Evolutionary conservation across 2,113 vertebrate species (phyloP).

Genomic region (Coregonus clupeaformis): DNA sequence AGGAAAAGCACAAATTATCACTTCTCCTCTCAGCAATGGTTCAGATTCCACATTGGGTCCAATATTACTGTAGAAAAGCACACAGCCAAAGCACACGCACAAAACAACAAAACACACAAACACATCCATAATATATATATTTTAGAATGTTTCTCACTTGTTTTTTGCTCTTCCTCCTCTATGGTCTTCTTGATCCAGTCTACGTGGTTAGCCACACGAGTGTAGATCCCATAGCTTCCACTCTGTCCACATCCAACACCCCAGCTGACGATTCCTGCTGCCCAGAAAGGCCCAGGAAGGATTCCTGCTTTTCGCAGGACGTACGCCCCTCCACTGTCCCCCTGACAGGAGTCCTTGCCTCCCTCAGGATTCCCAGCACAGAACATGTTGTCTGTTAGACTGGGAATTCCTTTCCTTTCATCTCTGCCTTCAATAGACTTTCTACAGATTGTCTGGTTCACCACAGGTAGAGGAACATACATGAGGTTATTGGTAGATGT

Average conservation of each 20-base stretch:
- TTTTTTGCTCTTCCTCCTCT: not conserved
- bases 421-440: rapidly evolving
- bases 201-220: constrained; percentile 50
- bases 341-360: constrained; percentile 49
- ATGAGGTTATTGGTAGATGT: constrained; percentile 40
- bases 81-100: too few species aligned
- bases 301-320: too few species aligned
- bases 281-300: too few species aligned
- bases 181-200: constrained; percentile 53
- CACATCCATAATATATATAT: too few species aligned
- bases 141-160: too few species aligned
- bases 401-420: rapidly evolving
- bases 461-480: constrained; percentile 54
- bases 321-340: constrained; percentile 54
- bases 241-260: constrained; percentile 33
- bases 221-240: constrained; percentile 49
- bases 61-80: too few species aligned
- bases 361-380: constrained; percentile 60
- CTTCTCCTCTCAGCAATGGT: too few species aligned
- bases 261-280: constrained; percentile 68
- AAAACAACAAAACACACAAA: too few species aligned
- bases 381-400: constrained; percentile 64
- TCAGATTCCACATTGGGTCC: too few species aligned
- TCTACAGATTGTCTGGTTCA: constrained; percentile 38
- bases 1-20: not conserved